Conservation (phyloP, 2,797 vertebrate genomes). For the Oryzias dopingdopingensis region DNA sequence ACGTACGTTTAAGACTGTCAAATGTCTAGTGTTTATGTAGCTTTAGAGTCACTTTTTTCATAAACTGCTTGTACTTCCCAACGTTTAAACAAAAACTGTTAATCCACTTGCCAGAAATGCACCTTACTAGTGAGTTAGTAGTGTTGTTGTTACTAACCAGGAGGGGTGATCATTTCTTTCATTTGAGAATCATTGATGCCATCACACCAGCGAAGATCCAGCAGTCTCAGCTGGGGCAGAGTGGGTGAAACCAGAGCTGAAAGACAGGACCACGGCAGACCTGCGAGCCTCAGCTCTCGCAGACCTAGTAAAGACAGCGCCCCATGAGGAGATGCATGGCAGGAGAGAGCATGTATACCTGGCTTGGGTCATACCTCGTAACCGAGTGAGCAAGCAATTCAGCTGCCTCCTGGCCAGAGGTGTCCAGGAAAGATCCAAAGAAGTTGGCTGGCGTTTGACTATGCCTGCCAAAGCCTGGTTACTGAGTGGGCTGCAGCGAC, state of each 20-base stretch:
- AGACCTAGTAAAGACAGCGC: slow-evolving; percentile 75
- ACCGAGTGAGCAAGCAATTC: slow-evolving; percentile 85
- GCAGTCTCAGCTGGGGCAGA: slow-evolving; percentile 88
- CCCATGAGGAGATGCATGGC: background rate
- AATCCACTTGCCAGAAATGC: too few species aligned
- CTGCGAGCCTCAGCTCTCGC: slow-evolving; percentile 89
- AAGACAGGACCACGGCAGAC: slow-evolving; percentile 91
- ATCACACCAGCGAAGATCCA: slow-evolving; percentile 97
- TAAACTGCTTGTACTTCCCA: too few species aligned
- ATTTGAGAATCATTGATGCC: slow-evolving; percentile 91
- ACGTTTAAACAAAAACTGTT: too few species aligned
- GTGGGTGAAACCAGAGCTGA: slow-evolving; percentile 89
- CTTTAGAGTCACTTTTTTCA: too few species aligned
- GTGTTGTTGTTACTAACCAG: slow-evolving; percentile 70
- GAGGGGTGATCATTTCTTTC: slow-evolving; percentile 87
- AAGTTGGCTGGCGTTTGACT: slow-evolving; percentile 89
- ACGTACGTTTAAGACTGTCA: too few species aligned
- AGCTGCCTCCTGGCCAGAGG: slow-evolving; percentile 96
- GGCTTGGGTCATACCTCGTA: slow-evolving; percentile 55
- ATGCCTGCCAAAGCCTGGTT: slow-evolving; percentile 91
- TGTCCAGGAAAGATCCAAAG: slow-evolving; percentile 96
- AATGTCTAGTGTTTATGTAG: too few species aligned
- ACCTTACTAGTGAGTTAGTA: too few species aligned
- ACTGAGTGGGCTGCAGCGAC: slow-evolving; percentile 89
- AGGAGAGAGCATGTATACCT: background rate